Evolutionary conservation across 92 coral and sea anemone species (phyloP).

Genomic region (Palythoa grandiflora): DNA sequence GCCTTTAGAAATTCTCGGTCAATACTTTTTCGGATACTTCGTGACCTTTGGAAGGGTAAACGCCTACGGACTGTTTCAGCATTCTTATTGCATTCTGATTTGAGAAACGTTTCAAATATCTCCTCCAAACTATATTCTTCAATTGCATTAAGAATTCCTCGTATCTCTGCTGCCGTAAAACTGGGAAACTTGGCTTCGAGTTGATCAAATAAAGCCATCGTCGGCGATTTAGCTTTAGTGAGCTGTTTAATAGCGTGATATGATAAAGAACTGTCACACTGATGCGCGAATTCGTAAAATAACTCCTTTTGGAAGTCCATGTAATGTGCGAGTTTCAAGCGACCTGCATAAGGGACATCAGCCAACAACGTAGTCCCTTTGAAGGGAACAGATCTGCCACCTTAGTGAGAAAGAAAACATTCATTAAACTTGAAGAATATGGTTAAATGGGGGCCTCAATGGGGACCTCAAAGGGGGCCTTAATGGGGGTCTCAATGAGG

Average conservation of each 20-base stretch:
- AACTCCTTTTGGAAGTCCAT: not conserved
- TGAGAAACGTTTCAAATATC: slow-evolving; percentile 14
- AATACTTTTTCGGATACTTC: not conserved
- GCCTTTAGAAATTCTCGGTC: not conserved
- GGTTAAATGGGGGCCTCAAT: no score
- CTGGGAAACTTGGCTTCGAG: slow-evolving; percentile 18
- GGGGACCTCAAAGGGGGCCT: no score
- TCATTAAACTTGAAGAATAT: no score
- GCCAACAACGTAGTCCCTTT: not conserved
- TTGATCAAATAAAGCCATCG: slow-evolving; percentile 9
- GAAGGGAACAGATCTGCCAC: not conserved
- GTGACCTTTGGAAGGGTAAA: not conserved
- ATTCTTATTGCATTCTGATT: slow-evolving; percentile 18
- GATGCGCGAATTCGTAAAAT: slow-evolving; percentile 7
- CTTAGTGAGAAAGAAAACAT: not conserved
- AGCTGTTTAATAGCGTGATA: not conserved
- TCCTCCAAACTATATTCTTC: not conserved
- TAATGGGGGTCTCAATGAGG: no score
- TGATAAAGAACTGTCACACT: slow-evolving; percentile 12
- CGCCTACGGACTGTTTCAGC: not conserved
- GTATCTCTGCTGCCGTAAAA: not conserved
- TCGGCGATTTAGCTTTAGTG: slow-evolving; percentile 12
- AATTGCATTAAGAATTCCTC: not conserved
- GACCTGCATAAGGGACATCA: slow-evolving; percentile 30
- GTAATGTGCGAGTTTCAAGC: slow-evolving; percentile 14